Conservation (phyloP, 2,888 invertebrate species). For the Thysanoteuthis rhombus region DNA sequence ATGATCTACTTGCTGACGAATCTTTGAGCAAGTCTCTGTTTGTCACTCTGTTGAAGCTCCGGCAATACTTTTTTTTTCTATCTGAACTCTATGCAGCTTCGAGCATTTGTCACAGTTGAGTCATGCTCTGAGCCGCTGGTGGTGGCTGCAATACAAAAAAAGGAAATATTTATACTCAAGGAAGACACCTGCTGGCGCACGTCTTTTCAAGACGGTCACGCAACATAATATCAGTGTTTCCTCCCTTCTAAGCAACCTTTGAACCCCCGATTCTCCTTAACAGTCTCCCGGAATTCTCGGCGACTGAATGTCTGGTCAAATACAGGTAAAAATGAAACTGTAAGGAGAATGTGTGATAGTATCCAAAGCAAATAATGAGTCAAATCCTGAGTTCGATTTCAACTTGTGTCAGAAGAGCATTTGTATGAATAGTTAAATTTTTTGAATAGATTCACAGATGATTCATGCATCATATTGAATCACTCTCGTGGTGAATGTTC, state of each 20-base stretch:
- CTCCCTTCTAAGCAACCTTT: neutral
- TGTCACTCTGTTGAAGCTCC: no score
- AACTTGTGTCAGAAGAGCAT: neutral
- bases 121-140: neutral
- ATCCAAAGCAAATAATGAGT: neutral
- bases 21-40: no score
- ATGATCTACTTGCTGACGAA: no score
- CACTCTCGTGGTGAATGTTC: no score
- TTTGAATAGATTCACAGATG: no score
- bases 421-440: no score
- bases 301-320: neutral
- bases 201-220: neutral
- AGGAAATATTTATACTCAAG: neutral
- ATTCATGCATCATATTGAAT: no score
- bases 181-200: neutral
- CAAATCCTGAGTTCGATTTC: neutral
- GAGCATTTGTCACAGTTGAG: neutral
- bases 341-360: neutral
- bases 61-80: no score
- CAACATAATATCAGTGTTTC: neutral
- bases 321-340: neutral
- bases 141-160: no score
- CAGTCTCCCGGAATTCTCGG: neutral
- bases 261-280: neutral
- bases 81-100: no score